Evolutionary conservation across 2,113 vertebrate genomes (phyloP), one percentile per base, ranked within the genome.

Genomic region (Colius striatus): DNA sequence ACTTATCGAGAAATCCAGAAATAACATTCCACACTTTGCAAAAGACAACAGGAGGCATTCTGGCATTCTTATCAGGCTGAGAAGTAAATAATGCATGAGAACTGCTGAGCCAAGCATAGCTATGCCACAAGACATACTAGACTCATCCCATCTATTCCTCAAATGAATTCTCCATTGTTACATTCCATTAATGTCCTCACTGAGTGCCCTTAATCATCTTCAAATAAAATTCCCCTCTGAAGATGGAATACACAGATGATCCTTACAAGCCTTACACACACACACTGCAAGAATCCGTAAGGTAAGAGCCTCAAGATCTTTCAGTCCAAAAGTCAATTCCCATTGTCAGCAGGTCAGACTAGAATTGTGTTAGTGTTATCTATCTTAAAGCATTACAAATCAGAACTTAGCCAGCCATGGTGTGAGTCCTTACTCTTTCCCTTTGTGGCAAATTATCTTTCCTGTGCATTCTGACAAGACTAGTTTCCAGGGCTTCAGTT

Each of bases 61-160:
- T 68, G 81, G 66, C 57, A 84, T 55, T 84, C 66, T 89, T 75
- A 67, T 19, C 47, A 84, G 66, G 27, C 75, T 76, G 27, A 91
- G 50, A 73, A 81, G 30, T 84, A 96, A 92, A 91, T 90, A 72
- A 79, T 10, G 63, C 54, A 88, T 76, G 75, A 87, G 50, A 82
- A 45, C 34, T 83, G 34, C 36, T 73, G 71, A 85, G 58, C 54
- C 63, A 91, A 83, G 32, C 70, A 67, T 73, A 68, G 75, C 67
- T 84, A 70, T 2, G 13, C 25, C 66, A 72, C 47, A 83, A 90
- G 54, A 84, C 29, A 82, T 12, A 16, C 29, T 32, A 68, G 65
- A 80, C 5, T 76, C 66, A 57, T 57, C 58, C 50, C 18, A 21
- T 57, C 26, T 9, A 2, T 79, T 82, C 48, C 53, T 72, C 66